Evolutionary conservation across 1,140 invertebrate genomes (phyloP).

Genomic region (Sycobia sp.): DNA sequence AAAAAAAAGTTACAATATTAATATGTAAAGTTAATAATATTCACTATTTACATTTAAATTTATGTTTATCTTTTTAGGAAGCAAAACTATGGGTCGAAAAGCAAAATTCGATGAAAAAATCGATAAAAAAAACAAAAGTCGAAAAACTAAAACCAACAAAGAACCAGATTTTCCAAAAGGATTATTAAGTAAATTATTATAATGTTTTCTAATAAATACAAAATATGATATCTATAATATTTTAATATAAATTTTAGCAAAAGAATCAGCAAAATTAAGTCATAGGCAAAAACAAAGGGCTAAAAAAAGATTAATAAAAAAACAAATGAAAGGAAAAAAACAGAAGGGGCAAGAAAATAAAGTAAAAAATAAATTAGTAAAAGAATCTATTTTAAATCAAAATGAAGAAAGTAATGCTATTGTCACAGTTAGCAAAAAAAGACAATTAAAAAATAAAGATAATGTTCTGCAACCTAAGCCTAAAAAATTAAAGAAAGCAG

Average conservation of each 20-base stretch:
- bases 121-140: conserved; percentile 79
- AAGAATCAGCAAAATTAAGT: conserved; percentile 65
- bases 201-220: conserved; percentile 40
- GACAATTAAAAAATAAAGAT: conserved; percentile 33
- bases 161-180: conserved; percentile 73
- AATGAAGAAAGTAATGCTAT: conserved; percentile 36
- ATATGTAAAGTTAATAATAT: too few species aligned
- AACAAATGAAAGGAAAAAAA: conserved; percentile 47
- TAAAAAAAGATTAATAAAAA: conserved; percentile 67
- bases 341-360: neutral
- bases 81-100: conserved; percentile 80
- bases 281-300: conserved; percentile 73
- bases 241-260: conserved; percentile 44
- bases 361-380: conserved; percentile 9
- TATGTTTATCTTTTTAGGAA: conserved; percentile 12
- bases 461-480: conserved; percentile 18
- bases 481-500: conserved; percentile 35
- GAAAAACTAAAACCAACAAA: conserved; percentile 77
- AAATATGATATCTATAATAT: conserved; percentile 34
- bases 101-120: conserved; percentile 74
- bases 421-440: conserved; percentile 42
- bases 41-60: too few species aligned
- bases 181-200: conserved; percentile 57
- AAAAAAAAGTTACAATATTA: too few species aligned
- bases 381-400: conserved; percentile 25